Conservation (phyloP, 2,888 invertebrate genomes). For the Mallateleia sp. region DNA sequence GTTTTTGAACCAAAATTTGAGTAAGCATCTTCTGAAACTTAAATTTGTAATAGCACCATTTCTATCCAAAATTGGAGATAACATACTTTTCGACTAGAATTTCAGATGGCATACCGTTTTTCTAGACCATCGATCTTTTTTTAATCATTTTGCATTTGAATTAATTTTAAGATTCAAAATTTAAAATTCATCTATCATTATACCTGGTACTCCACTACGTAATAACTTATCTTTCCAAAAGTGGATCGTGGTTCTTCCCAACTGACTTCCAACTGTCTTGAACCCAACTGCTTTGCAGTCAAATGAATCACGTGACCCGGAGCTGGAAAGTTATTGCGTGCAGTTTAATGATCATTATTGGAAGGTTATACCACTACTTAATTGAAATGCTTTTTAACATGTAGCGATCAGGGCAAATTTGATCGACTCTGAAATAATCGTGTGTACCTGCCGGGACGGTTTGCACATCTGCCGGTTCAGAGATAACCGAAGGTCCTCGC, state of each 20-base stretch:
- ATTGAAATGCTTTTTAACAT: slow-evolving; percentile 1
- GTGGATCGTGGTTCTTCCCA: slow-evolving; percentile 72
- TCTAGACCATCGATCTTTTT: too few relatives aligned
- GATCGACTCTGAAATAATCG: too few relatives aligned
- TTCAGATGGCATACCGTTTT: too few relatives aligned
- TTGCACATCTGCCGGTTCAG: slow-evolving; percentile 60
- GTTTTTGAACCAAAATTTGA: too few relatives aligned
- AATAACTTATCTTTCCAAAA: slow-evolving; percentile 69
- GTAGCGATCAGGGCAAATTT: too few relatives aligned
- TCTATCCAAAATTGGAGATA: too few relatives aligned
- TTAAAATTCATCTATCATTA: slow-evolving; percentile 5
- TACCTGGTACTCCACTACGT: slow-evolving; percentile 70
- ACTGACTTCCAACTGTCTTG: slow-evolving; percentile 66
- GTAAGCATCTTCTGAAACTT: too few relatives aligned
- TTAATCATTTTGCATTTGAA: too few relatives aligned
- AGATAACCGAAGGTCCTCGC: slow-evolving; percentile 67
- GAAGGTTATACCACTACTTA: background rate
- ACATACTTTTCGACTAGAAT: too few relatives aligned
- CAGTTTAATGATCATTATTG: background rate
- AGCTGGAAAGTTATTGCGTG: slow-evolving; percentile 43
- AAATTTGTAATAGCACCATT: too few relatives aligned
- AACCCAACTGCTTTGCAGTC: slow-evolving; percentile 42
- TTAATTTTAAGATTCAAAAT: too few relatives aligned
- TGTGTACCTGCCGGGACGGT: slow-evolving; percentile 73
- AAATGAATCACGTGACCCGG: slow-evolving; percentile 69